Evolutionary conservation across 2,888 invertebrate genomes (phyloP), one percentile per base, ranked within the genome.

Genomic region (Lysandra coridon): DNA sequence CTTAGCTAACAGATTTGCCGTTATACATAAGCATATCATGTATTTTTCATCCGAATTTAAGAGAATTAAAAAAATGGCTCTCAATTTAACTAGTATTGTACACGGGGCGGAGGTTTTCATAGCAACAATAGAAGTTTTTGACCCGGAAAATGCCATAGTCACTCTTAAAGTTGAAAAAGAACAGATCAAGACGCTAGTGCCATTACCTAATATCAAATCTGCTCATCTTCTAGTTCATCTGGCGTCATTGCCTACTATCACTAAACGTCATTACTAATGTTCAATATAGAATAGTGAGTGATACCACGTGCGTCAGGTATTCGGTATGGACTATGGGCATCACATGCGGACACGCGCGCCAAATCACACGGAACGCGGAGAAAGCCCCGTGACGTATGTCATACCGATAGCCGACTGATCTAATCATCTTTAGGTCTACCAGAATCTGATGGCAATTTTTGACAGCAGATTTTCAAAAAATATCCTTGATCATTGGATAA

Each of bases 301-400:
- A 30, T 12, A 30, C 30, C 64, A 64, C 64, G 64, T 64, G 64
- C 64, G 30, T 30, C 14, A 33, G 33, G 33, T 69, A 33, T 69
- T 69, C 69, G 69, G 69, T 37, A 69, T 69, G 17, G 69, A 33
- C 69, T 37, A 69, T 69, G 17, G 69, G 14, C 69, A 33, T 69
- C 69, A 69, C 69, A 49, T 49, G 69, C 33, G 69, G 33, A 33
- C 33, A 69, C 69, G 69, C 69, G 69, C 69, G 33, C 5, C 69
- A 64, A 37, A 37, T 69, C 33, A 69, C 69, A 69, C 69, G 69
- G 69, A 69, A 69, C 69, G 78, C 53, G 73, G 78, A 69, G 78
- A 78, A 78, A 78, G 78, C 73, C 69, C 30, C 17, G 64, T 64
- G 78, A 78, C 78, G 33, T 37, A 30, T 14, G 64, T 69, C 64